A percentile compares a stretch with the other conserved stretches of the same genome.
These are phyloP conservation scores for Urophycis tenuis DNA, from an alignment of 2,797 vertebrate species.

Conservation along the genomic window DNA sequence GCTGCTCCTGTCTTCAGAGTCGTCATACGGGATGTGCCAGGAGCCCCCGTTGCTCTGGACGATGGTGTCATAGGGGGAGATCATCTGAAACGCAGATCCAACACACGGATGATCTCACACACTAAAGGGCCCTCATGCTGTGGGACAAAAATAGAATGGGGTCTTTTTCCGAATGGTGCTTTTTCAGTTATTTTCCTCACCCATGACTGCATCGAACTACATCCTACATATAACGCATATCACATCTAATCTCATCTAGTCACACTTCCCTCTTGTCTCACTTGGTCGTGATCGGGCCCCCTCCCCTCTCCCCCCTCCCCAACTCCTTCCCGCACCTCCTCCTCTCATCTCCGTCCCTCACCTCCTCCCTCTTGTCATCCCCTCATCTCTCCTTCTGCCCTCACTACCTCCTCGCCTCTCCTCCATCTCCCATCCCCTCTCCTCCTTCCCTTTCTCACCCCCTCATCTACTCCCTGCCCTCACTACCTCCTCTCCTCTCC, in stretches of 20 bases:
- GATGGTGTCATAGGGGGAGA: slow-evolving; percentile 78
- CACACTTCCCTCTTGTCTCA: background rate
- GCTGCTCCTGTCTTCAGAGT: slow-evolving; percentile 72
- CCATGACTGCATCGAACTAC: background rate
- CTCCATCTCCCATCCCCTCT: background rate
- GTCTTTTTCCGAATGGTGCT: too few species aligned
- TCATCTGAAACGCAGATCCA: slow-evolving; percentile 63
- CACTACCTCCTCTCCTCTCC: background rate
- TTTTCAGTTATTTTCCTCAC: background rate
- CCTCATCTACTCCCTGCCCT: background rate
- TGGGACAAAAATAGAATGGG: background rate
- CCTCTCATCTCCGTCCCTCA: too few species aligned
- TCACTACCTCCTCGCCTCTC: background rate
- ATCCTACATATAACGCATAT: too few species aligned
- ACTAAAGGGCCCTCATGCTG: background rate
- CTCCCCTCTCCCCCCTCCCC: too few species aligned
- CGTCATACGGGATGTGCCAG: slow-evolving; percentile 93
- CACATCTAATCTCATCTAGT: too few species aligned
- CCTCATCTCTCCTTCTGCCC: background rate
- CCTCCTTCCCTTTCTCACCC: background rate
- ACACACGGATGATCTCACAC: slow-evolving; percentile 17
- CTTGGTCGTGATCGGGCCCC: too few species aligned
- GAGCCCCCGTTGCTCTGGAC: slow-evolving; percentile 79
- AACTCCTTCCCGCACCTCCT: background rate
- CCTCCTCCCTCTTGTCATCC: background rate